Conservation (phyloP, 2,888 invertebrate genomes). For the Scelioninae gen. 1 region DNA sequence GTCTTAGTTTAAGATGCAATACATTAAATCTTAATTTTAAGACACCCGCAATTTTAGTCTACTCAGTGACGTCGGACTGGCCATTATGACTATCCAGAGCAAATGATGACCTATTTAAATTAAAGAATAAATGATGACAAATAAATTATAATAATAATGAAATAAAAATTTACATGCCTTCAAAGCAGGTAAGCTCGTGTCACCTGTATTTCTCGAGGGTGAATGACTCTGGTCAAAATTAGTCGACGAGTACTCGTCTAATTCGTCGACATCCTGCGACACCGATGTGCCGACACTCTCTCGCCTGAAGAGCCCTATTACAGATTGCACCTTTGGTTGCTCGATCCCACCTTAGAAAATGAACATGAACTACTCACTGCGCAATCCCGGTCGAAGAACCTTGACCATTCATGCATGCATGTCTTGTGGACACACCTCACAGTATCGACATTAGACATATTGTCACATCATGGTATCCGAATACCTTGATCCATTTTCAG, state of each 20-base stretch:
- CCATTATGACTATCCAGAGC: constrained; percentile 21
- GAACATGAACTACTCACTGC: constrained; percentile 67
- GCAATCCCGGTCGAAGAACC: constrained; percentile 59
- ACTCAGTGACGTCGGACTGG: constrained; percentile 37
- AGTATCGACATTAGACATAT: constrained; percentile 32
- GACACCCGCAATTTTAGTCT: constrained; percentile 17
- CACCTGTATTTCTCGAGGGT: constrained; percentile 87
- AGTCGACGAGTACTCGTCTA: constrained; percentile 87
- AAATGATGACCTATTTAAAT: constrained; percentile 73
- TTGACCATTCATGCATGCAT: constrained; percentile 55
- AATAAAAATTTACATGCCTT: constrained; percentile 70
- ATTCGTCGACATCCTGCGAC: constrained; percentile 84
- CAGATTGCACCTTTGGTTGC: constrained; percentile 94
- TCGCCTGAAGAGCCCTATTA: constrained; percentile 94
- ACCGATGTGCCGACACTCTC: constrained; percentile 91
- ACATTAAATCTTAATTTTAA: constrained; percentile 11
- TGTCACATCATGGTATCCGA: not conserved
- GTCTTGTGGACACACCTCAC: constrained; percentile 28
- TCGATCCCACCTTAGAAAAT: constrained; percentile 90
- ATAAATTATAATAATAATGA: constrained; percentile 56
- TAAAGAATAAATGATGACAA: constrained; percentile 28
- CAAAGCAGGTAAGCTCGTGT: constrained; percentile 68
- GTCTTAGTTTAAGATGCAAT: constrained; percentile 25
- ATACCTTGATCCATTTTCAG: not conserved
- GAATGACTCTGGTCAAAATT: constrained; percentile 85